These are phyloP conservation scores for Piscicola geometra DNA, from an alignment of 2,888 invertebrate species.

Conservation along the genomic window DNA sequence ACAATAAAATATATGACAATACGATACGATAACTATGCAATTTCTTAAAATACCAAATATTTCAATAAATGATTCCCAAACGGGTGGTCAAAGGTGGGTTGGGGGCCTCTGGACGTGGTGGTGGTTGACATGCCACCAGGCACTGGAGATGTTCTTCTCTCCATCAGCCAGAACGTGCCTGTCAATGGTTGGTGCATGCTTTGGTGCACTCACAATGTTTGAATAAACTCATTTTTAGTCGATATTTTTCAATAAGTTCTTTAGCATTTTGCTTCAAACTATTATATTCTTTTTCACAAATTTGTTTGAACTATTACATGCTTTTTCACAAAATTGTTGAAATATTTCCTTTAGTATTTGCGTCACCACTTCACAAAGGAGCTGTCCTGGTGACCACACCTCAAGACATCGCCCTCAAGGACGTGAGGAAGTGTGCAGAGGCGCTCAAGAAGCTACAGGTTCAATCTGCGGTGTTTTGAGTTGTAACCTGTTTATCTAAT, in stretches of 20 bases:
- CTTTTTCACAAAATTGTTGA: neutral
- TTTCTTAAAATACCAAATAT: too few relatives aligned
- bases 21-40: too few relatives aligned
- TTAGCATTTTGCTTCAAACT: neutral
- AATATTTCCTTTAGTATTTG: neutral
- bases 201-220: too few relatives aligned
- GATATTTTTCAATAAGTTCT: too few relatives aligned
- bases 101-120: conserved; percentile 81
- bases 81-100: too few relatives aligned
- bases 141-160: conserved; percentile 89
- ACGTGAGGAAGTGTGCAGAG: conserved; percentile 75
- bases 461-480: too few relatives aligned
- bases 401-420: conserved; percentile 78
- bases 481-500: too few relatives aligned
- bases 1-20: too few relatives aligned
- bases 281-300: neutral
- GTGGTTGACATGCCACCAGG: conserved; percentile 93
- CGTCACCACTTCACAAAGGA: conserved; percentile 58
- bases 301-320: too few relatives aligned
- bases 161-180: conserved; percentile 80
- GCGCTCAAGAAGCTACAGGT: conserved; percentile 75
- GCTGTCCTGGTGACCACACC: conserved; percentile 88
- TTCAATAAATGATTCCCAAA: too few relatives aligned
- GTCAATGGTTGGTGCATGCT: conserved; percentile 64
- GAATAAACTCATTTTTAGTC: too few relatives aligned